Conservation (phyloP, 2,113 vertebrate genomes). For the Melanotaenia duboulayi region DNA sequence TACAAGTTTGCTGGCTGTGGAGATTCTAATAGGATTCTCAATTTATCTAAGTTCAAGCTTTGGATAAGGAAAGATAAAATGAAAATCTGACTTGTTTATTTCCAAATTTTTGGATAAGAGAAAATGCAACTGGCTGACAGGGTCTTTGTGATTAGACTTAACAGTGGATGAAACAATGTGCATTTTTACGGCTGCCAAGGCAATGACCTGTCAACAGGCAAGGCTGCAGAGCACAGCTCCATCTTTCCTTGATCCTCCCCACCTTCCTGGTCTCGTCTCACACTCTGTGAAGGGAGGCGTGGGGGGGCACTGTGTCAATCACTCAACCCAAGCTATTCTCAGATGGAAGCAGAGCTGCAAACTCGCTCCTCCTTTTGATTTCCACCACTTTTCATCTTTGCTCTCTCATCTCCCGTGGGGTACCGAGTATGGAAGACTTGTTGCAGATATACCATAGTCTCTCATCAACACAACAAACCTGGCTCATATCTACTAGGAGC, state of each 20-base stretch:
- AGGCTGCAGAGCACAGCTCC: conserved; percentile 30
- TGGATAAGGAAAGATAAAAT: conserved; percentile 10
- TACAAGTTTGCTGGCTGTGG: conserved; percentile 36
- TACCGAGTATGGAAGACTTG: conserved; percentile 55
- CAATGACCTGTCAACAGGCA: conserved; percentile 65
- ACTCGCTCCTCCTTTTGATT: conserved; percentile 65
- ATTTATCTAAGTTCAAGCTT: conserved; percentile 23
- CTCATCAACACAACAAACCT: conserved; percentile 59
- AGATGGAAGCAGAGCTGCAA: conserved; percentile 56
- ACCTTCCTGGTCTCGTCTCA: conserved; percentile 29
- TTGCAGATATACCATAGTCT: conserved; percentile 63
- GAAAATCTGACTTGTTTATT: conserved; percentile 30
- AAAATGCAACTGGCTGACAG: conserved; percentile 39
- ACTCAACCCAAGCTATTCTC: conserved; percentile 67
- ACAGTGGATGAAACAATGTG: conserved; percentile 57
- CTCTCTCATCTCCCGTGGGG: conserved; percentile 54
- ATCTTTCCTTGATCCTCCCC: conserved; percentile 54
- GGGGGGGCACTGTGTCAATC: conserved; percentile 66
- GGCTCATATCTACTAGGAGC: conserved; percentile 60
- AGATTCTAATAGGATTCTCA: conserved; percentile 45
- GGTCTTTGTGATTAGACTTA: conserved; percentile 57
- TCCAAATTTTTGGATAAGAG: conserved; percentile 19
- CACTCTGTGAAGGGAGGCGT: conserved; percentile 62
- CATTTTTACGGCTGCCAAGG: conserved; percentile 44
- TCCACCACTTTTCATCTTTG: conserved; percentile 66